Conservation (phyloP, 35 echinoderm and acorn worm species). For the Holothuria glaberrima region DNA sequence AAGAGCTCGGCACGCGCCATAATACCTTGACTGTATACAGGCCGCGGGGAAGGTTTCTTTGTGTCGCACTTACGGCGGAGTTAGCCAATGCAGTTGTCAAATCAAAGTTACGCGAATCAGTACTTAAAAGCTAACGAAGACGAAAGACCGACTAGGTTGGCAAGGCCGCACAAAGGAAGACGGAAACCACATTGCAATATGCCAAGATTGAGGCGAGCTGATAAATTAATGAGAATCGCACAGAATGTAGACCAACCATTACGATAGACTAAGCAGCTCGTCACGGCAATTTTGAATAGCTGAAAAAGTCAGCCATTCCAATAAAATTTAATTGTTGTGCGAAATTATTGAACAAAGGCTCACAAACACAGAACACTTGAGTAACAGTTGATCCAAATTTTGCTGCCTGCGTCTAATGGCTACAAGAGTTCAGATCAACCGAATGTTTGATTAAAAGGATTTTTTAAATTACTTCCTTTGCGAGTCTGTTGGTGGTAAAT, state of each 20-base stretch:
- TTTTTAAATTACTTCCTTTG: too few relatives aligned
- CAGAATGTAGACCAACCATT: background rate
- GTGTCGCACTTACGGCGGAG: background rate
- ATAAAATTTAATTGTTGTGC: constrained; percentile 25
- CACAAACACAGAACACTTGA: background rate
- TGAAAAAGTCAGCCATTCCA: constrained; percentile 4
- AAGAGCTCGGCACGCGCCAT: constrained; percentile 21
- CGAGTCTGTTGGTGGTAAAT: too few relatives aligned
- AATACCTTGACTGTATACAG: background rate
- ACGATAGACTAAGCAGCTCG: background rate
- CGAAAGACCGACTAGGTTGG: background rate
- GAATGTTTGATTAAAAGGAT: too few relatives aligned
- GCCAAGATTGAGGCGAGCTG: background rate
- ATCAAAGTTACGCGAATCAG: constrained; percentile 25
- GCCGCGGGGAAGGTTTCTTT: constrained; percentile 36
- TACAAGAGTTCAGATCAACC: too few relatives aligned
- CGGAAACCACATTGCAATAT: background rate
- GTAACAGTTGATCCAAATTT: constrained; percentile 8
- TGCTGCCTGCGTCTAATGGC: too few relatives aligned
- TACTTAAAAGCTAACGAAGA: constrained; percentile 22
- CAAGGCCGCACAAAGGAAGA: too few relatives aligned
- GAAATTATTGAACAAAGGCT: background rate
- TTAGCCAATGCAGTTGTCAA: constrained; percentile 4
- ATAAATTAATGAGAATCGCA: constrained; percentile 6
- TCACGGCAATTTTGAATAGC: constrained; percentile 30